Percentiles rank a stretch among this genome's conserved stretches.
Evolutionary conservation across 2,113 vertebrate genomes (phyloP).

Genomic region (Actinemys pallida): DNA sequence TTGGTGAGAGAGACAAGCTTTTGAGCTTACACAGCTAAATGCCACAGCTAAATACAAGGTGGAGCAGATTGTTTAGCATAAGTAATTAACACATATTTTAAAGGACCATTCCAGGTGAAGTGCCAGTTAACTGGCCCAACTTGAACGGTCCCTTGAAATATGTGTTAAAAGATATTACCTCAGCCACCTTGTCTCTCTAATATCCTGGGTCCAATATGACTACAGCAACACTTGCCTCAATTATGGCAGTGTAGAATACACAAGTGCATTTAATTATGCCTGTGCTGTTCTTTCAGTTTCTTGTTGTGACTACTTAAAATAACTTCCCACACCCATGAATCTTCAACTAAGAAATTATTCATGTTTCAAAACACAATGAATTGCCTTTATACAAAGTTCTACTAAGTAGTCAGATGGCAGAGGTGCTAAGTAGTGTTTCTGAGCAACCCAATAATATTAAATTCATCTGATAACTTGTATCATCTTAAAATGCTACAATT

Average conservation of each 20-base stretch:
- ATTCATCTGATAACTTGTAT: background rate
- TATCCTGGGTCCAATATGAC: background rate
- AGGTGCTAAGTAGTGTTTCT: fast-evolving
- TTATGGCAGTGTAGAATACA: background rate
- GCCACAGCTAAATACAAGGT: background rate
- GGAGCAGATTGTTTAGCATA: background rate
- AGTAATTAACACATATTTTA: background rate
- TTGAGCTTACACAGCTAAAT: no score
- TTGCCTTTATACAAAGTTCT: background rate
- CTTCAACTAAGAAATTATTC: constrained; percentile 4
- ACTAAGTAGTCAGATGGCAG: background rate
- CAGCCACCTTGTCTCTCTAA: background rate
- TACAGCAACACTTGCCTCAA: background rate
- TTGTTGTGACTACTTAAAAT: constrained; percentile 47
- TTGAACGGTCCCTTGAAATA: background rate
- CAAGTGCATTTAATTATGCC: constrained; percentile 47
- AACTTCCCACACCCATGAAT: constrained; percentile 19
- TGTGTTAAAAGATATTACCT: background rate
- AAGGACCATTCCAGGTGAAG: background rate
- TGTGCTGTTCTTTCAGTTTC: background rate
- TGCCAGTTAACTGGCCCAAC: background rate
- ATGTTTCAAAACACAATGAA: constrained; percentile 23
- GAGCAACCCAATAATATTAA: background rate
- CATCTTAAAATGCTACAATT: constrained; percentile 37
- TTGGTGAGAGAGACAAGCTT: no score